Evolutionary conservation across 2,888 invertebrate species (phyloP).

Genomic region (Tortrix viridana): DNA sequence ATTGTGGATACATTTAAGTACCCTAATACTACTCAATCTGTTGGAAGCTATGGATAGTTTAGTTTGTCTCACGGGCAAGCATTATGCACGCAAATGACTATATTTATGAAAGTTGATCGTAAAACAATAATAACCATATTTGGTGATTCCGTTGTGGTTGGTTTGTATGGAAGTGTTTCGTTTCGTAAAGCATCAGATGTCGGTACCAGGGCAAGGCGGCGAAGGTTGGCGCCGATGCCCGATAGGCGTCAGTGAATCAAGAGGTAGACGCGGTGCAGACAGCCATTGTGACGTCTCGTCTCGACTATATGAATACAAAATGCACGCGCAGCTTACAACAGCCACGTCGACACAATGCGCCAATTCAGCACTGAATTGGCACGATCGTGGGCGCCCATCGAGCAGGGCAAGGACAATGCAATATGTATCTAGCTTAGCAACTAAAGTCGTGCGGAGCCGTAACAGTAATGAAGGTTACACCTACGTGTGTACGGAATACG

Average conservation of each 20-base stretch:
- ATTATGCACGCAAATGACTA: too few relatives aligned
- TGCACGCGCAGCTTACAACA: slow-evolving; percentile 61
- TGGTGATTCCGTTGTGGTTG: not conserved
- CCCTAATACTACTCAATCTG: not conserved
- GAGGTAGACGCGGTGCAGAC: slow-evolving; percentile 76
- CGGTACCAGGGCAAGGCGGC: slow-evolving; percentile 44
- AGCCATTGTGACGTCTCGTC: slow-evolving; percentile 73
- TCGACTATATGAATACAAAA: slow-evolving; percentile 59
- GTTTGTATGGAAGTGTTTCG: slow-evolving; percentile 7
- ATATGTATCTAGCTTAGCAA: slow-evolving; percentile 57
- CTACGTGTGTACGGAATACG: slow-evolving; percentile 23
- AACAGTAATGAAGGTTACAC: slow-evolving; percentile 33
- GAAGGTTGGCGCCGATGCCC: slow-evolving; percentile 61
- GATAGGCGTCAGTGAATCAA: slow-evolving; percentile 66
- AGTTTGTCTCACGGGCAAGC: too few relatives aligned
- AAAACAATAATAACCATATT: too few relatives aligned
- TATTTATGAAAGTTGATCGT: too few relatives aligned
- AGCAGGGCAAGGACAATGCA: slow-evolving; percentile 46
- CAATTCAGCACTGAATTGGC: slow-evolving; percentile 75
- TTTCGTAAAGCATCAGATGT: slow-evolving; percentile 21
- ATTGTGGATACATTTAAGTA: slow-evolving; percentile 10
- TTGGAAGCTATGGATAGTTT: not conserved
- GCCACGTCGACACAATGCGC: slow-evolving; percentile 70
- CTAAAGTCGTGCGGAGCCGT: slow-evolving; percentile 16
- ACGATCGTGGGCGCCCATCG: slow-evolving; percentile 64